Conservation (phyloP, 2,888 invertebrate species). For the Pocota personata region DNA sequence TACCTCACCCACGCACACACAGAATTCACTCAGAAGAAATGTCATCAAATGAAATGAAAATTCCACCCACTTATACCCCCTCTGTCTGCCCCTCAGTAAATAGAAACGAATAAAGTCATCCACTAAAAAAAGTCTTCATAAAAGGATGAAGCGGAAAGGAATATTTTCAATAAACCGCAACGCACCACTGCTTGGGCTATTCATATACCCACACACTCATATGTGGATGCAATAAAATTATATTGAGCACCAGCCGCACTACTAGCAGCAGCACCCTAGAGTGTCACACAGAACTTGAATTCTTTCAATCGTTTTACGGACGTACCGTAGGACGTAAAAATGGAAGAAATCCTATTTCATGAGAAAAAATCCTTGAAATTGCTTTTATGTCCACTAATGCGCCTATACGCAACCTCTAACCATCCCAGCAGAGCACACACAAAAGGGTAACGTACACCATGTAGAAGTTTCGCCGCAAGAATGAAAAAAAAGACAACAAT, state of each 20-base stretch:
- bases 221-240: conserved; percentile 67
- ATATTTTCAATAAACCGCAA: conserved; percentile 73
- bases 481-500: conserved; percentile 48
- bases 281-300: conserved; percentile 42
- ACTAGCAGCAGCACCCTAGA: conserved; percentile 20
- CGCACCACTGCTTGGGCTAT: conserved; percentile 60
- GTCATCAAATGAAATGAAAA: conserved; percentile 68
- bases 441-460: conserved; percentile 37
- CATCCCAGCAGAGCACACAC: background rate
- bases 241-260: conserved; percentile 62
- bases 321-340: conserved; percentile 34
- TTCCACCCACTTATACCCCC: conserved; percentile 19
- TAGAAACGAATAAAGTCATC: conserved; percentile 53
- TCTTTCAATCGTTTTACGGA: conserved; percentile 59
- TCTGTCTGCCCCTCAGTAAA: conserved; percentile 10
- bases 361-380: conserved; percentile 62
- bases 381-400: conserved; percentile 73
- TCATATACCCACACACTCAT: conserved; percentile 17
- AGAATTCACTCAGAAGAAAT: conserved; percentile 12
- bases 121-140: conserved; percentile 56
- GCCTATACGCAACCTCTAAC: conserved; percentile 67
- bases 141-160: conserved; percentile 70
- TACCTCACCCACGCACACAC: background rate
- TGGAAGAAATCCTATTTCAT: conserved; percentile 45
- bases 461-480: background rate